Base-by-base conservation (phyloP, 2,888 invertebrate species). In the Drosophila ochracea region DNA sequence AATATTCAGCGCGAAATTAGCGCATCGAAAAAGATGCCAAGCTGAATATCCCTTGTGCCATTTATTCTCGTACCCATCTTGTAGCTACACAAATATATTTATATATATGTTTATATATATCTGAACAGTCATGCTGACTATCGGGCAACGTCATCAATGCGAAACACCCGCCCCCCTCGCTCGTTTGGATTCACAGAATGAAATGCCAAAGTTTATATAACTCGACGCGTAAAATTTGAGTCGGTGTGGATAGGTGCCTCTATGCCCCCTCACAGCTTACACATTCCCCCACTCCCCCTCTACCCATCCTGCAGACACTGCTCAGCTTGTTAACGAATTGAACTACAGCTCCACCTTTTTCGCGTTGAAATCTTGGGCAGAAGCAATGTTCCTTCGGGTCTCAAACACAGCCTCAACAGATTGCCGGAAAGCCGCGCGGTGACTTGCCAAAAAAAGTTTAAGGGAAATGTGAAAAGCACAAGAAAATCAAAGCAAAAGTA, bases 311-410 rank as follows among this genome's bases (percentile, higher is more conserved):
- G 21, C 21, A 21, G 21, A 35, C 57, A 39, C 21, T 49, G 53
- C 50, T 37, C 33, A 62, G 57, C 82, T 79, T 82, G 78, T 82
- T 90, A 90, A 86, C 89, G 90, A 89, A 90, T 85, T 83, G 85
- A 86, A 89, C 90, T 83, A 82, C 78, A 72, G 86, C 85, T 86
- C 85, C 85, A 90, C 85, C 90, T 86, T 86, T 86, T 86, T 80
- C 73, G 77, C 87, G 84, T 85, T 74, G 68, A 28, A 43, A 57
- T 64, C 28, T 50, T 75, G 74, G 61, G 60, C 68, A 65, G 62
- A 57, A 69, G 77, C 62, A 73, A 62, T 67, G 67, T 64, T 61
- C 52, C 47, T 47, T 16, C 25, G 25, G 47, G 47, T 16, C 9
- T 1, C 47, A 16, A 25, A 47, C 16, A 25, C 47, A 55, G 62